Conservation (phyloP, 2,797 vertebrate species). For the Hippocampus kuda region DNA sequence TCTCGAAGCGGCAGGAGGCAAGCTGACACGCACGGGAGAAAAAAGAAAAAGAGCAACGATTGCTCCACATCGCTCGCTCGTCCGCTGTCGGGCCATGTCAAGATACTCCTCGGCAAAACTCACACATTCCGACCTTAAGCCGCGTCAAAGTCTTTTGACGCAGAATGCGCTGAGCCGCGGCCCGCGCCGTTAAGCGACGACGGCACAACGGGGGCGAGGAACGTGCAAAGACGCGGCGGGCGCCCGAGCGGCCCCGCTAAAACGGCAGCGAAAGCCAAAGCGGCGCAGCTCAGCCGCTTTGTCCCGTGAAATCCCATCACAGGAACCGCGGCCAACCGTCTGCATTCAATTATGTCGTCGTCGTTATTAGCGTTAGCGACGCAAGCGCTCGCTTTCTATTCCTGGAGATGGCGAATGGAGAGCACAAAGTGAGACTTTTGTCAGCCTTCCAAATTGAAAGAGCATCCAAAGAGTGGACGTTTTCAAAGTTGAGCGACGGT, state of each 20-base stretch:
- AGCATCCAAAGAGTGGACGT: background rate
- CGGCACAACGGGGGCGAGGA: conserved; percentile 8
- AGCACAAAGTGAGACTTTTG: conserved; percentile 4
- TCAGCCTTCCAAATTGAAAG: conserved; percentile 6
- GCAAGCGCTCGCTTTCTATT: conserved; percentile 4
- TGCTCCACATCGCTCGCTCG: conserved; percentile 8
- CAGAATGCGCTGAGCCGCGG: conserved; percentile 22
- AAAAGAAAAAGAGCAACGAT: background rate
- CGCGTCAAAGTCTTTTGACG: conserved; percentile 20
- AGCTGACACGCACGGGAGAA: background rate
- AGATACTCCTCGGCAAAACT: conserved; percentile 21
- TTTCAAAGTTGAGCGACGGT: conserved; percentile 9
- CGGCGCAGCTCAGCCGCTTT: conserved; percentile 6
- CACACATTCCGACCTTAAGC: conserved; percentile 26
- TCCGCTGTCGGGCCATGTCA: conserved; percentile 13
- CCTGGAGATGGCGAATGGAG: background rate
- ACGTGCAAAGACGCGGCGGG: conserved; percentile 6
- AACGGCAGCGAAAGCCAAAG: conserved; percentile 5
- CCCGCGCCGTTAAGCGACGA: conserved; percentile 31
- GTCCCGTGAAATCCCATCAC: conserved; percentile 10
- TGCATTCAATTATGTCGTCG: conserved; percentile 8
- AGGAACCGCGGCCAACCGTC: conserved; percentile 3
- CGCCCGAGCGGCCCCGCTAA: background rate
- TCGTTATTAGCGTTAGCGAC: background rate
- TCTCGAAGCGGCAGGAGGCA: background rate